Evolutionary conservation across 2,797 vertebrate genomes (phyloP), one percentile per base, ranked within the genome.

Genomic region (Micropoecilia bifurca): DNA sequence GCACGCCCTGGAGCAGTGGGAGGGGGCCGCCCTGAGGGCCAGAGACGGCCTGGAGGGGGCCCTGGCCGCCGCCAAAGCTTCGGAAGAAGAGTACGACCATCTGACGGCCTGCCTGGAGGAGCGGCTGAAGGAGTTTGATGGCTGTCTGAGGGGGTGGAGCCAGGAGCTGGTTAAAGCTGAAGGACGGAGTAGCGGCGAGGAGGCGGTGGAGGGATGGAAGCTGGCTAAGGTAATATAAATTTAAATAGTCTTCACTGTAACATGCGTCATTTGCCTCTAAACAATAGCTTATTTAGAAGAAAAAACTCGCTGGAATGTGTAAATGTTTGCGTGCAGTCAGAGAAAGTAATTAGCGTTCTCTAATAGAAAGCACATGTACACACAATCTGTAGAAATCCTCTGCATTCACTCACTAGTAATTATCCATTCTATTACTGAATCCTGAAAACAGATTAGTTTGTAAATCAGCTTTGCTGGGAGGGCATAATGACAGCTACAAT

Each of bases 1-100:
- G 3, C 93, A 97, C 0, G 98, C 98, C 85, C 97, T 99, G 97
- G 95, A 96, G 94, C 97, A 97, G 94, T 99, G 98, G 98, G 98
- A 98, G 81, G 97, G 97, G 80, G 94, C 95, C 0, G 96, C 95
- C 0, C 79, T 96, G 4, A 96, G 96, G 73, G 95, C 96, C 39
- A 96, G 95, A 66, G 92, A 93, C 74, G 84, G 94, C 82, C 93
- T 99, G 89, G 96, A 97, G 91, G 94, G 93, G 9, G 93, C 96
- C 72, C 94, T 96, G 28, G 96, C 96, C 46, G 93, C 94, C 36
- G 97, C 97, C 79, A 93, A 96, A 39, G 95, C 97, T n/a, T 97
- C 97, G 0, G 98, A 99, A 85, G 96, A 92, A 84, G 97, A 98
- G 79, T 98, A 98, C 57, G 88, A 93, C 0, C 89, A 86, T 28